A percentile compares a stretch with the other conserved stretches of the same genome.
These are phyloP conservation scores for Marmota monax DNA, from an alignment of 2,113 vertebrate genomes.

Conservation along the genomic window DNA sequence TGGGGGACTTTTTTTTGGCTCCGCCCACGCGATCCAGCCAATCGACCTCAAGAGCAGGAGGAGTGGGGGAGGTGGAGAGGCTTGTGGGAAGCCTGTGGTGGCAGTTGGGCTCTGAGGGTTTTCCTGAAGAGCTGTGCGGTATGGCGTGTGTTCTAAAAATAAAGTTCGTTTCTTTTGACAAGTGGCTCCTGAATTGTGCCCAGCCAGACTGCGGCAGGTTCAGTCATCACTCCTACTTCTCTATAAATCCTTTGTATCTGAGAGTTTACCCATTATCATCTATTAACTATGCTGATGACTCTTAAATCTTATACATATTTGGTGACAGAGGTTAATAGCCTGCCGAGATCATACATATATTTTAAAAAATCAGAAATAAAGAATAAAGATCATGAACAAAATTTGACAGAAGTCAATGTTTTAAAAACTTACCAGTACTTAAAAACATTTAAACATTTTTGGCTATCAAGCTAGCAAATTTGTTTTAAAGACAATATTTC, in stretches of 20 bases:
- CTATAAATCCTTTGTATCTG: neutral
- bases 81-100: too few relatives aligned
- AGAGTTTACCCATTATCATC: neutral
- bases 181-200: too few relatives aligned
- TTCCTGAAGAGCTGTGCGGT: too few relatives aligned
- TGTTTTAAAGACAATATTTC: neutral
- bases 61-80: too few relatives aligned
- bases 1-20: too few relatives aligned
- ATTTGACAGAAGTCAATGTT: neutral
- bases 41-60: too few relatives aligned
- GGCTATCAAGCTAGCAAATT: constrained; percentile 2
- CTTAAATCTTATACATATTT: neutral
- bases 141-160: too few relatives aligned
- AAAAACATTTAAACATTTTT: constrained; percentile 14
- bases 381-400: neutral
- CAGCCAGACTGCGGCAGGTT: too few relatives aligned
- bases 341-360: neutral
- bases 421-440: constrained; percentile 31
- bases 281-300: neutral
- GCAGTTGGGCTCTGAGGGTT: too few relatives aligned
- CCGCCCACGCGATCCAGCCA: too few relatives aligned
- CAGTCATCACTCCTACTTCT: too few relatives aligned
- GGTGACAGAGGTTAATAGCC: neutral
- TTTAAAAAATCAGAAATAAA: neutral
- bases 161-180: too few relatives aligned